Evolutionary conservation across 1,140 invertebrate species (phyloP).

Genomic region (Zaprionus ornatus): DNA sequence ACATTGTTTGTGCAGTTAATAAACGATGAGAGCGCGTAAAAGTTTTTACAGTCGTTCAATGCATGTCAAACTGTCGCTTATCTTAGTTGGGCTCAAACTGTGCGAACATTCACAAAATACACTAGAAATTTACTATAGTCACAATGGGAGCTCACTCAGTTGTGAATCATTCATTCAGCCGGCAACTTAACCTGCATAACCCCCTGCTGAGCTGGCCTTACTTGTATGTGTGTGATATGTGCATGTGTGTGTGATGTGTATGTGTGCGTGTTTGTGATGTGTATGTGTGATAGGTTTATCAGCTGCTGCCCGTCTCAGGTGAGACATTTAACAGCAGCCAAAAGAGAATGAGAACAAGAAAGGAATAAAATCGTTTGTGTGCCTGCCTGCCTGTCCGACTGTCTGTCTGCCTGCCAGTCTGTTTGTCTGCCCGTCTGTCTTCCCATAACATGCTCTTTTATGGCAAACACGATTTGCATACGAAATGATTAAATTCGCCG

Average conservation of each 20-base stretch:
- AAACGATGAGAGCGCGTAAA: background rate
- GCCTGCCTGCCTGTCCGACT: background rate
- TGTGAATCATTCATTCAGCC: slow-evolving; percentile 38
- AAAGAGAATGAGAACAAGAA: background rate
- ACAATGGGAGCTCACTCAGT: slow-evolving; percentile 6
- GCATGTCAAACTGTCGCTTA: background rate
- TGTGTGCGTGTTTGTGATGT: background rate
- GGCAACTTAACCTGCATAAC: background rate
- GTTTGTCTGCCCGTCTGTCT: background rate
- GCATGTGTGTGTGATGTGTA: background rate
- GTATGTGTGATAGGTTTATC: slow-evolving; percentile 32
- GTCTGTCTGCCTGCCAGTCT: background rate
- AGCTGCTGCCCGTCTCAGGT: slow-evolving; percentile 40
- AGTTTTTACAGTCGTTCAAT: background rate
- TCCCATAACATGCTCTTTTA: slow-evolving; percentile 52
- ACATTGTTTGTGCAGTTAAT: background rate
- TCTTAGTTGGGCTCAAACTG: slow-evolving; percentile 1
- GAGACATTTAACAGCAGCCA: slow-evolving; percentile 40
- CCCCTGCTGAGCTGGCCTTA: background rate
- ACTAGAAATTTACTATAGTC: background rate
- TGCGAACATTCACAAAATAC: background rate
- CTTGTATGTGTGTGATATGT: background rate
- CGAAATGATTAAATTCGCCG: slow-evolving; percentile 69
- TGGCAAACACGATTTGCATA: slow-evolving; percentile 70
- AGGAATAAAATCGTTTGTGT: slow-evolving; percentile 32